Base-by-base conservation (phyloP, 1,140 invertebrate genomes). In the Drosophila carrolli region DNA sequence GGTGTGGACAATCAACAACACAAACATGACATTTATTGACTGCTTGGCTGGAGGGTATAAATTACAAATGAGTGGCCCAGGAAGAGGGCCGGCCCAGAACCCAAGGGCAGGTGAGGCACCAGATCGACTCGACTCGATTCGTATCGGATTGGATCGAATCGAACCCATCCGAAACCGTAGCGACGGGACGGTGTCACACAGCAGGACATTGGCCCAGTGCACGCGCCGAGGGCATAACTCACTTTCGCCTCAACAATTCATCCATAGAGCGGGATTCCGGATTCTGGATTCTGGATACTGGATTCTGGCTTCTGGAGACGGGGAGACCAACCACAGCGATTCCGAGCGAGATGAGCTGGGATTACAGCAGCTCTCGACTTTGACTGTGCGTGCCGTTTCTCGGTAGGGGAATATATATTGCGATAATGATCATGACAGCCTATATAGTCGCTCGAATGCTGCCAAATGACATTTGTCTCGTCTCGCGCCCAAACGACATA, bases 351-450 rank as follows among this genome's bases (percentile, higher is more conserved):
- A 70, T 74, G 44, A 56, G 54, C 74, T 81, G 73, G 78, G 81
- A 79, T 86, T 75, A 75, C 78, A 58, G 43, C 48, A 2, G 29
- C 47, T 29, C 47, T 10, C n/a, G n/a, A 35, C 48, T 16, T 10
- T 1, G 48, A 14, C 48, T 51, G 29, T 56, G 50, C 59, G 60
- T 62, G 53, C 29, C 46, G 43, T 70, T 85, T 85, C 68, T 46
- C 56, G 71, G 74, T 65, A 76, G 73, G 71, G 50, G 65, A 65
- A 83, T 88, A 84, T 83, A 83, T 91, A 84, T 84, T 88, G 90
- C 84, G 90, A 91, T 91, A 91, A 91, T 91, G 86, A 91, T 91
- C 90, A 91, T 91, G 90, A 91, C 90, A 91, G 90, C 82, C 86
- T 91, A 91, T 91, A 91, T 89, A 91, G 89, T 85, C 89, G 76